Evolutionary conservation across 2,888 invertebrate genomes (phyloP), one percentile per base, ranked within the genome.

Genomic region (Coremacera marginata): DNA sequence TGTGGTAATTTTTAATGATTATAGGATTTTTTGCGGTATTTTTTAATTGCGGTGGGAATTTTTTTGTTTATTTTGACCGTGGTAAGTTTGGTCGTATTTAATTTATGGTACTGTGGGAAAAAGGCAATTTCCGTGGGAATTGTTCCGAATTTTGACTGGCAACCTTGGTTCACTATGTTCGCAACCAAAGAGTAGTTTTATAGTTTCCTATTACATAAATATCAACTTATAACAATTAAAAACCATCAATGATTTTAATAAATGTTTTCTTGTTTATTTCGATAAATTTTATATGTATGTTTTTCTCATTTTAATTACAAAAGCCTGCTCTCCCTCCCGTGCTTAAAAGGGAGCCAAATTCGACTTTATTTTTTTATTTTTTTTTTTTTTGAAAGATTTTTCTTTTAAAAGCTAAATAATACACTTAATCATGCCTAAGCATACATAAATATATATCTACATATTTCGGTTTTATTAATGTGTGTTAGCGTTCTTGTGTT

Each of bases 281-380:
- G 70, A 22, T 74, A 55, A 65, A 22, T 74, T 55, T 55, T 55
- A 37, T 71, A 60, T 37, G 44, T 60, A 25, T 68, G 27, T 74
- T 55, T 70, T 52, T 37, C 25, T 67, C 34, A 65, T 19, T 51
- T 34, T 19, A 31, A 34, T 63, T 79, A 78, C 77, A 81, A 81
- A 83, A 84, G 82, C 81, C 84, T 82, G 82, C 82, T 82, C 83
- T 84, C 80, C 84, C 77, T 78, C 77, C 72, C 49, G 77, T 77
- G 68, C 73, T 75, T 19, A 71, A 78, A 75, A 80, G 52, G 82
- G 81, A 82, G 82, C 81, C 82, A 83, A 83, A 83, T 83, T 86
- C 86, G 83, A 83, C 82, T 80, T 84, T 82, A 73, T 52, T 9
- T 34, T 22, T 19, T 37, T 62, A 31, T 62, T 5, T 25, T 63